Evolutionary conservation across 2,888 invertebrate genomes (phyloP), one percentile per base, ranked within the genome.

Genomic region (Antheraea yamamai): DNA sequence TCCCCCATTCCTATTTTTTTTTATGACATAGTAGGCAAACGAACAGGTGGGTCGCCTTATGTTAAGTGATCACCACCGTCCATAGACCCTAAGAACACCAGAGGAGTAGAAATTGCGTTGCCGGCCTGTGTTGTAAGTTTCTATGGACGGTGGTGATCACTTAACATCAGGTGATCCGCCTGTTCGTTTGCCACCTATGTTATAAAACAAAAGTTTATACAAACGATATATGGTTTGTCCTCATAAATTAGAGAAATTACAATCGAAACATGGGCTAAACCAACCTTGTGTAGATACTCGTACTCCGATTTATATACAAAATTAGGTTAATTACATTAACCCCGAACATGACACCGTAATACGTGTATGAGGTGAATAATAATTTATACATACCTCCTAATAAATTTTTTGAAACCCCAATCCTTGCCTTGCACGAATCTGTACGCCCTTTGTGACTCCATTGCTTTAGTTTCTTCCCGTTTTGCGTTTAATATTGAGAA

Each of bases 321-420:
- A 61, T 23, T 23, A 58, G n/a, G 20, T 58, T n/a, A 58, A 58
- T 7, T 8, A 12, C n/a, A 23, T n/a, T 23, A n/a, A n/a, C n/a
- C 4, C n/a, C 7, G n/a, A 23, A 61, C 23, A 23, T 23, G 61
- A 61, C n/a, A 61, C 8, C 12, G 12, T 61, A 23, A 61, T 61
- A 23, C 6, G 10, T 7, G 61, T 61, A 23, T 61, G n/a, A 61
- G 2, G 16, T 16, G 6, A 30, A 66, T 30, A 72, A 68, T 73
- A 30, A 39, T 39, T 39, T 7, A 75, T 58, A 84, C 91, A 89
- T 83, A 93, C 95, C 95, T 96, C 88, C 99, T 96, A 82, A 99
- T 99, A 92, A 99, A 99, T 94, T 99, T 99, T 95, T 99, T 99
- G 96, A 99, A 99, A 77, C 99, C 99, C 99, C 99, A 99, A 96